Evolutionary conservation across 2,113 vertebrate species (phyloP).

Genomic region (Carettochelys insculpta): DNA sequence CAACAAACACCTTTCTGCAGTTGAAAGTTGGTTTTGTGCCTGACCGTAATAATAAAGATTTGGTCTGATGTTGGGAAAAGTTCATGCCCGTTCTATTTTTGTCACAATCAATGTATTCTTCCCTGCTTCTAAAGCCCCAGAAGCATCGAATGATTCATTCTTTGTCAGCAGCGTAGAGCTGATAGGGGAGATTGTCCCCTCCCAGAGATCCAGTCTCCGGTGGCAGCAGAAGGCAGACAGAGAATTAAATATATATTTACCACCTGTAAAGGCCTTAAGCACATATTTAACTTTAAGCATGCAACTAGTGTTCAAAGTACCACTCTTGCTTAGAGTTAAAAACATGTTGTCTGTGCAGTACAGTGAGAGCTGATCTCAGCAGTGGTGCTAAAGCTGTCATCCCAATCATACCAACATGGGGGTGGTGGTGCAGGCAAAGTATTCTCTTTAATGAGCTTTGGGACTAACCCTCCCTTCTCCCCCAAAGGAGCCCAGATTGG

Average conservation of each 20-base stretch:
- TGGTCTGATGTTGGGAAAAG: not conserved
- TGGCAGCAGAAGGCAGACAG: not conserved
- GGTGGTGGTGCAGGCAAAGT: not conserved
- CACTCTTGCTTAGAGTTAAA: not conserved
- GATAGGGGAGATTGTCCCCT: fast-evolving
- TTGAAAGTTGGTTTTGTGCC: not conserved
- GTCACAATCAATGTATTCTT: not conserved
- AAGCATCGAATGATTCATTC: not conserved
- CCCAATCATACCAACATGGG: not conserved
- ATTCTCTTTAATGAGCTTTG: not conserved
- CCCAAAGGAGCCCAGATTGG: not conserved
- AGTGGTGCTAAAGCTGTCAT: not conserved
- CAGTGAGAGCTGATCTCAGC: not conserved
- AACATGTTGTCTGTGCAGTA: not conserved
- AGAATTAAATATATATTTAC: not conserved
- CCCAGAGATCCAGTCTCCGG: not conserved
- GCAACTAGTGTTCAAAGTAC: no score
- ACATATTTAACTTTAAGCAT: not conserved
- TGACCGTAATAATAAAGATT: not conserved
- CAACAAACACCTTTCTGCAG: not conserved
- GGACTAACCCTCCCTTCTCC: not conserved
- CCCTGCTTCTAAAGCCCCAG: not conserved
- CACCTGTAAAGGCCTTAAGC: not conserved
- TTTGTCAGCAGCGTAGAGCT: fast-evolving
- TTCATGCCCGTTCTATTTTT: not conserved